These are phyloP conservation scores for Ciona savignyi DNA, from an alignment of 23 tunicate genomes.

Conservation along the genomic window DNA sequence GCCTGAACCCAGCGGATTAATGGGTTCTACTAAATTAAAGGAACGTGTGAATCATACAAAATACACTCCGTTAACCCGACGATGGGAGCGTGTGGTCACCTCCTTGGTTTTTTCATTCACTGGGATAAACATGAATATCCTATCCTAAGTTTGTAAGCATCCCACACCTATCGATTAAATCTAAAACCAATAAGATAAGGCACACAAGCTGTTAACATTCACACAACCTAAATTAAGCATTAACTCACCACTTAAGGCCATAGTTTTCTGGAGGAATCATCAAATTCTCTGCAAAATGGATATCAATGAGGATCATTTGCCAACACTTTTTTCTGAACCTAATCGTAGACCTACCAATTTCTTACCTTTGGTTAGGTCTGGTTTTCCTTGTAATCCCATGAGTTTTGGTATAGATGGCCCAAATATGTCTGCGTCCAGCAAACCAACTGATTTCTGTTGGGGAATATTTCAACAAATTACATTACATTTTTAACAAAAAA, in stretches of 20 bases:
- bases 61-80: no score
- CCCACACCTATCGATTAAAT: no score
- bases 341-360: background rate
- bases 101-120: no score
- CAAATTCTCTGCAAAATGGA: slow-evolving; percentile 30
- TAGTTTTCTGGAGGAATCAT: slow-evolving; percentile 42
- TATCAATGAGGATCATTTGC: background rate
- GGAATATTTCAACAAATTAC: no score
- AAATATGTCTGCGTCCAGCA: slow-evolving; percentile 57
- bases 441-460: slow-evolving; percentile 19
- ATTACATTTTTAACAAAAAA: no score
- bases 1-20: no score
- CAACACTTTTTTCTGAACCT: background rate
- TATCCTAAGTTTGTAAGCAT: no score
- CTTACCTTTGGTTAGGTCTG: slow-evolving; percentile 38
- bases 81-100: no score
- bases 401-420: slow-evolving; percentile 72
- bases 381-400: slow-evolving; percentile 39
- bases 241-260: slow-evolving; percentile 22
- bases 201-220: background rate
- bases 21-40: no score
- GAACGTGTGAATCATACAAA: no score
- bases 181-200: no score
- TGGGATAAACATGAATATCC: no score
- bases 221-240: background rate